These are phyloP conservation scores for Erebia epiphron DNA, from an alignment of 2,888 invertebrate species.

Conservation along the genomic window DNA sequence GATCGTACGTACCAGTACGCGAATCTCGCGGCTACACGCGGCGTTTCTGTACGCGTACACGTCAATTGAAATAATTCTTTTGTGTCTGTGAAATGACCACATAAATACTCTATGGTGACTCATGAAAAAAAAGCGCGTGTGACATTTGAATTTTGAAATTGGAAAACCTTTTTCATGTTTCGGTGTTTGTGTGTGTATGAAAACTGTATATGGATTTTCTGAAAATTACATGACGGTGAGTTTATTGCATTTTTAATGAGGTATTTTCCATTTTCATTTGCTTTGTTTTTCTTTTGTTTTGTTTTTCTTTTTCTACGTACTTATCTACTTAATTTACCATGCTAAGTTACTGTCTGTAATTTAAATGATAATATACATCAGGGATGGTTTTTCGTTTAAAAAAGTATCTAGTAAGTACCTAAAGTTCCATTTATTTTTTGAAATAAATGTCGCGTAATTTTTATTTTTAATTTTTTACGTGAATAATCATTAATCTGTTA, in stretches of 20 bases:
- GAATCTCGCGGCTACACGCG: slow-evolving; percentile 22
- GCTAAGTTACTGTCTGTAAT: neutral
- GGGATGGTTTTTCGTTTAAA: no score
- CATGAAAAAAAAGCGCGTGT: slow-evolving; percentile 28
- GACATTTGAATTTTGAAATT: slow-evolving; percentile 32
- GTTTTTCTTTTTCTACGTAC: neutral
- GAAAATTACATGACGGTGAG: slow-evolving; percentile 31
- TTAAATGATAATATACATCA: no score
- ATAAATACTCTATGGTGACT: slow-evolving; percentile 18
- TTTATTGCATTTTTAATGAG: slow-evolving; percentile 31
- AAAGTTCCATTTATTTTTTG: no score
- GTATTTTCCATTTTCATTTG: slow-evolving; percentile 20
- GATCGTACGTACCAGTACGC: slow-evolving; percentile 20
- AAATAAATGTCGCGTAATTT: no score
- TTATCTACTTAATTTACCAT: no score
- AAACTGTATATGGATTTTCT: slow-evolving; percentile 43
- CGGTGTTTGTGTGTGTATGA: slow-evolving; percentile 39
- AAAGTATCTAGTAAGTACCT: no score
- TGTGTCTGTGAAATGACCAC: slow-evolving; percentile 20
- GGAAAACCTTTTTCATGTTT: slow-evolving; percentile 28
- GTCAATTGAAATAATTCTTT: slow-evolving; percentile 2
- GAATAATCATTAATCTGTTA: neutral
- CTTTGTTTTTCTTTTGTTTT: neutral
- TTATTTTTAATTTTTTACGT: neutral
- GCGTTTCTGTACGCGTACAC: slow-evolving; percentile 17